Conservation (phyloP, 2,797 vertebrate species). For the Muscicapa striata region DNA sequence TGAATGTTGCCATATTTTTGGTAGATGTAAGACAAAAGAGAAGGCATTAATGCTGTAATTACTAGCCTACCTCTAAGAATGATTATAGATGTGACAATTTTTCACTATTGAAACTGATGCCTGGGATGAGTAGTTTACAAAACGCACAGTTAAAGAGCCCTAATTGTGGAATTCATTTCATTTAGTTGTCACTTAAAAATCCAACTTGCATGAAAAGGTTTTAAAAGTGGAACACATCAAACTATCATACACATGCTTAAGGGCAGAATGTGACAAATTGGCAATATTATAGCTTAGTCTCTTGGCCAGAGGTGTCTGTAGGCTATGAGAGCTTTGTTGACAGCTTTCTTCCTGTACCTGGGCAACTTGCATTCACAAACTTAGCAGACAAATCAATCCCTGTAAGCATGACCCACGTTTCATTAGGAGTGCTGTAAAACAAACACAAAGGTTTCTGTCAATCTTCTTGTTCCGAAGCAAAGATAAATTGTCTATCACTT, state of each 20-base stretch:
- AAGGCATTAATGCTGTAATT: neutral
- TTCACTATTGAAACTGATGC: neutral
- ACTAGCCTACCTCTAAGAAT: neutral
- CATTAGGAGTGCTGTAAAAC: neutral
- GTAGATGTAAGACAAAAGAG: neutral
- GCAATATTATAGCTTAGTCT: neutral
- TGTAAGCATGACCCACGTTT: neutral
- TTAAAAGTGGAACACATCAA: neutral
- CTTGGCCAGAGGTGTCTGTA: neutral
- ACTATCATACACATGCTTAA: neutral
- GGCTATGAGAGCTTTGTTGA: neutral
- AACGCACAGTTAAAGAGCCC: neutral
- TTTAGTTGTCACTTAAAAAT: slow-evolving; percentile 9
- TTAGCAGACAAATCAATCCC: neutral
- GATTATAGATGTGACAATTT: neutral
- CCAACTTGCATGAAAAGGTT: neutral
- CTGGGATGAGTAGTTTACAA: neutral
- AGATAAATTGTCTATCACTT: neutral
- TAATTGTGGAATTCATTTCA: slow-evolving; percentile 6
- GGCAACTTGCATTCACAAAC: neutral
- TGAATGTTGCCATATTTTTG: slow-evolving; percentile 1
- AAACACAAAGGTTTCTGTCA: neutral
- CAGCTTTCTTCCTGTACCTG: neutral
- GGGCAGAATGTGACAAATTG: neutral
- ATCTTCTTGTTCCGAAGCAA: neutral